phyloP scores from a whole-genome alignment of 1,140 invertebrate genomes.

The Drosophila neocordata region DNA sequence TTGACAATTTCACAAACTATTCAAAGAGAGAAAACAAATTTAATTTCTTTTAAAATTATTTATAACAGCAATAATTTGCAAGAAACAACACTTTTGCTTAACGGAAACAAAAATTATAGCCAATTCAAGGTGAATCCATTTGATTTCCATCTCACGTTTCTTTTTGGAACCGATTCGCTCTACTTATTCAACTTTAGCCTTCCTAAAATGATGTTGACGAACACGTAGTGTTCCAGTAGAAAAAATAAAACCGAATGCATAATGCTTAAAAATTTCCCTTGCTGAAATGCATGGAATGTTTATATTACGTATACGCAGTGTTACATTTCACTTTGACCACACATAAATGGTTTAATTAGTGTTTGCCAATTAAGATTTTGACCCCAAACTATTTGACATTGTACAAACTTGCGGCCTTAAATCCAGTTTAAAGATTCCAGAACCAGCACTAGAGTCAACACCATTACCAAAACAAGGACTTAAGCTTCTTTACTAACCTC shows the following conservation, averaged over 20 bases:
- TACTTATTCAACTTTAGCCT: slow-evolving; percentile 28
- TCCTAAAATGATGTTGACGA: slow-evolving; percentile 24
- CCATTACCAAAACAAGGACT: not conserved
- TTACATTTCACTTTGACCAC: slow-evolving; percentile 21
- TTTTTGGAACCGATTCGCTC: not conserved
- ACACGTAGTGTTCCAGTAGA: slow-evolving; percentile 54
- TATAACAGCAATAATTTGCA: slow-evolving; percentile 19
- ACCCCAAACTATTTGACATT: not conserved
- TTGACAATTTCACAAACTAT: slow-evolving; percentile 20
- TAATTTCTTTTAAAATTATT: slow-evolving; percentile 1
- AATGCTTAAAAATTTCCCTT: slow-evolving; percentile 57
- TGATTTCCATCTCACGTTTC: slow-evolving; percentile 5
- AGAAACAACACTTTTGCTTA: slow-evolving; percentile 28
- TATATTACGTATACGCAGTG: slow-evolving; percentile 62
- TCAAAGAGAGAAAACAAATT: not conserved
- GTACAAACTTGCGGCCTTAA: slow-evolving; percentile 36
- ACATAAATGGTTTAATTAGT: slow-evolving; percentile 69
- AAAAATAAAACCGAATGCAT: slow-evolving; percentile 38
- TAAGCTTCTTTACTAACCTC: slow-evolving; percentile 35
- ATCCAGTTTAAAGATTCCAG: slow-evolving; percentile 52
- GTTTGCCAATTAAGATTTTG: slow-evolving; percentile 49
- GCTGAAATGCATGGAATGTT: slow-evolving; percentile 58
- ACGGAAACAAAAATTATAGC: slow-evolving; percentile 65
- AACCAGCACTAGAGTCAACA: not conserved
- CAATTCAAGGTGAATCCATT: slow-evolving; percentile 42